These are phyloP conservation scores for Venustoraphidia nigricollis DNA, from an alignment of 2,888 invertebrate genomes.

Conservation along the genomic window DNA sequence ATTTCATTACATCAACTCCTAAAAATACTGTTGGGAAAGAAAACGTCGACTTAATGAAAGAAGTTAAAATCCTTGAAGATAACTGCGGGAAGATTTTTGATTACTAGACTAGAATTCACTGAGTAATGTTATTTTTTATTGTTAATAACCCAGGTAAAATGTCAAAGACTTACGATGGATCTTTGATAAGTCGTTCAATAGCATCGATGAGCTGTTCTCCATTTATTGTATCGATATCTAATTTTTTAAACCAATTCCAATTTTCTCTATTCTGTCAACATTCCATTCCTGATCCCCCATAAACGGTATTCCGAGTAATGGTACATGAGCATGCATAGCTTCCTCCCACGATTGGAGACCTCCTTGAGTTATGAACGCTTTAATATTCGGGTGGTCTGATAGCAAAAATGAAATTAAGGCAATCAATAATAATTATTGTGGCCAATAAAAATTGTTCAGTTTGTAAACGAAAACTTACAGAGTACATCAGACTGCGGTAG, in stretches of 20 bases:
- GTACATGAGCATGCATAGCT: slow-evolving; percentile 1
- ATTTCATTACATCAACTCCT: no score
- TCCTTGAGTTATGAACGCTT: slow-evolving; percentile 4
- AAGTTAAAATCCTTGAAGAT: no score
- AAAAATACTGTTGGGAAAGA: no score
- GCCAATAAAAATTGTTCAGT: no score
- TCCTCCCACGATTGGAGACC: slow-evolving; percentile 3
- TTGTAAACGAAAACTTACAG: background rate
- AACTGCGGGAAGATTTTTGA: no score
- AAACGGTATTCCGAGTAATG: slow-evolving; percentile 4
- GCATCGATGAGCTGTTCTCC: background rate
- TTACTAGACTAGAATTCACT: no score
- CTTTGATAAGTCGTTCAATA: no score
- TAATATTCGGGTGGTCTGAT: slow-evolving; percentile 1
- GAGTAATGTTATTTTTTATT: no score
- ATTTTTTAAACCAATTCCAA: slow-evolving; percentile 9
- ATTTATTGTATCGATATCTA: slow-evolving; percentile 17
- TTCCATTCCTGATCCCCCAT: slow-evolving; percentile 3
- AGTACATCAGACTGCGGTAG: slow-evolving; percentile 4
- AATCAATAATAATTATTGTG: no score
- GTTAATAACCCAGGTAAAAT: no score
- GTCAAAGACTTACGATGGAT: no score
- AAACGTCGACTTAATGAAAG: no score
- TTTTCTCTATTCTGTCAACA: background rate
- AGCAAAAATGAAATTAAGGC: background rate